phyloP scores from a whole-genome alignment of 2,113 vertebrate genomes.

The Tetrao urogallus region DNA sequence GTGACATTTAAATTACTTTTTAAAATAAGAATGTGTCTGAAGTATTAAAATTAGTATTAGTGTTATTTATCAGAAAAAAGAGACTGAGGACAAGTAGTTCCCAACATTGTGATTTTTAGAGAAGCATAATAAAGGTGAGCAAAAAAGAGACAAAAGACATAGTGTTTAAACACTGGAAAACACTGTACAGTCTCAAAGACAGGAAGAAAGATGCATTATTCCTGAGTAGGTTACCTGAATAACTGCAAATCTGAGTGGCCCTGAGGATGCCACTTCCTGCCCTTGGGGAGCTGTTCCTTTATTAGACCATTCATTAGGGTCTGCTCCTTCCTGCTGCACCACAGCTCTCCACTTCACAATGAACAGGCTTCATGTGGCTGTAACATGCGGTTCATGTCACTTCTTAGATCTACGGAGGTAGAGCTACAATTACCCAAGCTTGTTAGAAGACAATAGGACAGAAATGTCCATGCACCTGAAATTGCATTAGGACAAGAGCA shows the following conservation, averaged over 20 bases:
- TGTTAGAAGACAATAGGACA: neutral
- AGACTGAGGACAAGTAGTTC: neutral
- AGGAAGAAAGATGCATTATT: neutral
- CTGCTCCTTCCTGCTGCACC: neutral
- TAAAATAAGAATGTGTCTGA: neutral
- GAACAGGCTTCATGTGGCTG: rapidly evolving
- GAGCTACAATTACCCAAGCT: neutral
- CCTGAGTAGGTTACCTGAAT: neutral
- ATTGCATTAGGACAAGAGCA: neutral
- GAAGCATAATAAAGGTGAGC: neutral
- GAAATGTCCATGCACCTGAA: neutral
- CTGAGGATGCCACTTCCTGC: neutral
- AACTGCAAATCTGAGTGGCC: neutral
- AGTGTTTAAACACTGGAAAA: neutral
- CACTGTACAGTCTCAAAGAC: neutral
- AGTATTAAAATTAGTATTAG: neutral
- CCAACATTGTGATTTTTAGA: neutral
- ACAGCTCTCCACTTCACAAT: neutral
- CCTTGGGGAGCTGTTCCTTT: neutral
- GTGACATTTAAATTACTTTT: neutral
- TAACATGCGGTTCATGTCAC: rapidly evolving
- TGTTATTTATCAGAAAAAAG: neutral
- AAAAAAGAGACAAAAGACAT: neutral
- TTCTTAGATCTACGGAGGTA: neutral
- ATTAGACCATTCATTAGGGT: neutral